Conservation (phyloP, 2,797 vertebrate genomes). For the Melanitta fusca region DNA sequence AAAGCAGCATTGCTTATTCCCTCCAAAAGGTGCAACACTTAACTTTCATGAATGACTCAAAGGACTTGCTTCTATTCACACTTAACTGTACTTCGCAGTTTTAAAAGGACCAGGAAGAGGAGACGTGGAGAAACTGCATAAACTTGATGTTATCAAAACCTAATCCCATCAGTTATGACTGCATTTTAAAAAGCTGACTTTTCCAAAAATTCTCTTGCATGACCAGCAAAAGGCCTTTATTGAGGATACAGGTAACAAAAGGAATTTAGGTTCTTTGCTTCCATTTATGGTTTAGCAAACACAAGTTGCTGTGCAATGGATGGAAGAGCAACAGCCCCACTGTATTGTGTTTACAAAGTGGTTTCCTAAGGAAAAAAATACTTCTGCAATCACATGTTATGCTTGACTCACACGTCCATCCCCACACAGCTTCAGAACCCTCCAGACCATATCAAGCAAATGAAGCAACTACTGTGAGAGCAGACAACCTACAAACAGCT, state of each 20-base stretch:
- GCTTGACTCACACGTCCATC: rapidly evolving
- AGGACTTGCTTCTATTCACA: background rate
- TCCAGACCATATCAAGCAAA: background rate
- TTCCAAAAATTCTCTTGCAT: background rate
- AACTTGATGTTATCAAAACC: background rate
- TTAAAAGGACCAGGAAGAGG: background rate
- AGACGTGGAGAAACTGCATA: background rate
- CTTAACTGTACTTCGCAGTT: constrained; percentile 11
- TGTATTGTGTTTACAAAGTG: background rate
- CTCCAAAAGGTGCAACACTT: background rate
- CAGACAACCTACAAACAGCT: background rate
- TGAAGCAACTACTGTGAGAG: background rate
- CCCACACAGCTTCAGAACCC: background rate
- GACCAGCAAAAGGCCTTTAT: background rate
- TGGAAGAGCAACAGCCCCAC: background rate
- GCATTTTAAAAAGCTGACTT: background rate
- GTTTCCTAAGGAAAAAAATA: background rate
- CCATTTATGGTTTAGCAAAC: background rate
- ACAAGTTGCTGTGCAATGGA: background rate
- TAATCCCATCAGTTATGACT: background rate
- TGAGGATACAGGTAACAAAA: background rate
- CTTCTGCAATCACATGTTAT: background rate
- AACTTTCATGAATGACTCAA: background rate
- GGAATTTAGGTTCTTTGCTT: background rate
- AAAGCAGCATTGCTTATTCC: background rate